These are phyloP conservation scores for Tadarida brasiliensis DNA, from an alignment of 2,797 vertebrate genomes.

Conservation along the genomic window DNA sequence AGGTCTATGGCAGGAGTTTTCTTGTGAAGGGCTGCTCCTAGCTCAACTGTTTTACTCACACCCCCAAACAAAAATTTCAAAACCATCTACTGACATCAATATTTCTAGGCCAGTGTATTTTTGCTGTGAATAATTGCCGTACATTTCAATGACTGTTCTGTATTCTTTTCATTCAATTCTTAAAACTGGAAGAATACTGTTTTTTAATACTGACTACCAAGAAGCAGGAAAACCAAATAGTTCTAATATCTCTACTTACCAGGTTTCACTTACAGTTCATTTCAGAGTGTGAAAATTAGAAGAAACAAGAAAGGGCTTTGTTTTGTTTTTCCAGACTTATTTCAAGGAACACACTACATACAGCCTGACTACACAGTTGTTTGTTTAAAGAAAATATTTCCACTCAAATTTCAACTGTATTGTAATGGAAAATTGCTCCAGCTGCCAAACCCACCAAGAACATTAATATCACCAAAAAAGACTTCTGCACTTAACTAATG, in stretches of 20 bases:
- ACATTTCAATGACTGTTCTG: constrained; percentile 64
- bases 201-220: constrained; percentile 58
- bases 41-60: constrained; percentile 20
- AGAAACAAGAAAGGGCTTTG: constrained; percentile 77
- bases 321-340: constrained; percentile 73
- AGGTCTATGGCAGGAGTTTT: not conserved
- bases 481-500: constrained; percentile 34
- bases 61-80: constrained; percentile 65
- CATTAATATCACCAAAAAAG: constrained; percentile 53
- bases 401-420: constrained; percentile 72
- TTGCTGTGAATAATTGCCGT: constrained; percentile 59
- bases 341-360: constrained; percentile 70
- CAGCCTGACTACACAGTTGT: constrained; percentile 49
- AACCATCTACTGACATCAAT: constrained; percentile 13
- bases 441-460: constrained; percentile 80
- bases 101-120: constrained; percentile 65
- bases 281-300: constrained; percentile 74
- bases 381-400: constrained; percentile 82
- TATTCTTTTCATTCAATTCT: constrained; percentile 60
- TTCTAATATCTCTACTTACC: constrained; percentile 69
- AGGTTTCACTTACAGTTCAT: constrained; percentile 70
- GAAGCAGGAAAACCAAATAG: constrained; percentile 68
- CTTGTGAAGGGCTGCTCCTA: constrained; percentile 4
- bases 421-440: constrained; percentile 84
- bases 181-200: constrained; percentile 38